Evolutionary conservation across 2,888 invertebrate species (phyloP).

Genomic region (Melangyna quadrimaculata): DNA sequence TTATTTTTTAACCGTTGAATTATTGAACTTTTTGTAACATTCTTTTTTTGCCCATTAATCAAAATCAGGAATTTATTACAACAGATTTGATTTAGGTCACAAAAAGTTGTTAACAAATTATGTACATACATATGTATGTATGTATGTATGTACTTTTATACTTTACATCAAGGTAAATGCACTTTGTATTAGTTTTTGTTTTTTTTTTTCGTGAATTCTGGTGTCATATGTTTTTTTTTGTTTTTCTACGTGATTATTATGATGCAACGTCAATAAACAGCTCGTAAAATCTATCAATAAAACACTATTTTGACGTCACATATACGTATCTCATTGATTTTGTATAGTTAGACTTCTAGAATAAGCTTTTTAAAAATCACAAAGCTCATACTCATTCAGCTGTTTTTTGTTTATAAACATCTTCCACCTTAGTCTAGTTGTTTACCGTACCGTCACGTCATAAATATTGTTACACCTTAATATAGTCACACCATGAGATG

Average conservation of each 20-base stretch:
- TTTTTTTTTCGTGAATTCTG: neutral
- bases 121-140: too few species aligned
- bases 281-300: neutral
- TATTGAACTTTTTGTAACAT: too few species aligned
- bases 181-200: neutral
- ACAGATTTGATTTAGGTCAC: neutral
- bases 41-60: too few species aligned
- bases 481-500: neutral
- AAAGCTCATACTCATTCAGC: constrained; percentile 43
- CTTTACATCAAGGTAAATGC: neutral
- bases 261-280: neutral
- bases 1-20: too few species aligned
- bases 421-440: neutral
- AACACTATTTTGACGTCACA: neutral
- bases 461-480: neutral
- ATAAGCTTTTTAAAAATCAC: neutral
- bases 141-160: neutral
- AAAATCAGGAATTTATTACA: too few species aligned
- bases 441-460: neutral
- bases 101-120: neutral
- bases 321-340: too few species aligned
- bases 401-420: constrained; percentile 59
- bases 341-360: neutral
- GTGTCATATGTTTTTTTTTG: neutral
- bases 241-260: too few species aligned